These are phyloP conservation scores for Drosophila birchii DNA, from an alignment of 2,888 invertebrate genomes.

Conservation along the genomic window DNA sequence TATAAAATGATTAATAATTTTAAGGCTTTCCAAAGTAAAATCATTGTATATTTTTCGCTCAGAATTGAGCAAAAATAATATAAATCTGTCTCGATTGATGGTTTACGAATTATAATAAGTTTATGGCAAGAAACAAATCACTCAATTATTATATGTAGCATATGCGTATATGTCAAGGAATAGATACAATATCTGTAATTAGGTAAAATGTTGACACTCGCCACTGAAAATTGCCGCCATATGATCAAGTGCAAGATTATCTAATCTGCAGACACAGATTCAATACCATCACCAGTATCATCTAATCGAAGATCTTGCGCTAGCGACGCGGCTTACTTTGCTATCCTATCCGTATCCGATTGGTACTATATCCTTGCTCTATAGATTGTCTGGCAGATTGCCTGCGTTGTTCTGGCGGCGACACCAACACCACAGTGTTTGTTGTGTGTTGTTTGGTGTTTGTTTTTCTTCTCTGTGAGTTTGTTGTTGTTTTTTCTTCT, in stretches of 20 bases:
- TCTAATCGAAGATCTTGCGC: constrained; percentile 35
- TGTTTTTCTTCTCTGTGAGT: not conserved
- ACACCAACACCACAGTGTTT: constrained; percentile 37
- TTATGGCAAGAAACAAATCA: not conserved
- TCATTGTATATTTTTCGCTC: not conserved
- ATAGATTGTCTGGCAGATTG: constrained; percentile 37
- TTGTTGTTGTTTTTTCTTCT: constrained; percentile 12
- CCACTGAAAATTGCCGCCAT: constrained; percentile 6
- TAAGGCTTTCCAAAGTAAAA: not conserved
- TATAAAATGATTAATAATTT: no score
- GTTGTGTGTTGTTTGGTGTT: constrained; percentile 22
- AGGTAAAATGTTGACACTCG: constrained; percentile 16
- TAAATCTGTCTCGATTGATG: no score
- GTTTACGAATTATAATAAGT: not conserved
- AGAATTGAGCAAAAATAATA: not conserved
- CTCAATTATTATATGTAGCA: not conserved
- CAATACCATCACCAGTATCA: constrained; percentile 22
- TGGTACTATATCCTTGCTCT: constrained; percentile 34
- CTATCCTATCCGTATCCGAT: constrained; percentile 18
- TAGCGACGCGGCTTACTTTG: constrained; percentile 23
- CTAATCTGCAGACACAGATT: constrained; percentile 24
- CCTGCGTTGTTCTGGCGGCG: constrained; percentile 37
- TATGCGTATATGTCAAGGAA: not conserved
- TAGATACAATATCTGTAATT: constrained; percentile 6
- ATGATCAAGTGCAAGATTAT: constrained; percentile 18